Base-by-base conservation (phyloP, 2,797 vertebrate species). In the Limosa lapponica region DNA sequence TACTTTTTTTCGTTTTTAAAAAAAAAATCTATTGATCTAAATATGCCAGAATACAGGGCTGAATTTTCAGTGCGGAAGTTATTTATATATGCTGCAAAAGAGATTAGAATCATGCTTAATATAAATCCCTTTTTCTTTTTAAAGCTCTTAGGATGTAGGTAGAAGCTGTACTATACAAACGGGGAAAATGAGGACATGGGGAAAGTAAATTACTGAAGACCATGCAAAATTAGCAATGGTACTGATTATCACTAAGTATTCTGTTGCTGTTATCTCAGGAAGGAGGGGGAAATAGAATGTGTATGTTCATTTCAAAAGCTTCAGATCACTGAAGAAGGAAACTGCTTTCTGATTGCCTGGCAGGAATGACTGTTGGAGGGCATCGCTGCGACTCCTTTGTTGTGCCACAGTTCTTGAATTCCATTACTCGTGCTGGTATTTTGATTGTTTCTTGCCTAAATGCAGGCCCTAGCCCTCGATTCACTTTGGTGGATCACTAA, bases 71-170 rank as follows among this genome's bases (percentile, higher is more conserved):
- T 39, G 58, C 14, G 17, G 22, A 72, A 91, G 48, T 91, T 95
- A 88, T 71, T 90, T 95, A 82, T 79, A 89, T 37, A 37, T 54
- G 28, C 82, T 87, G 78, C n/a, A 82, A 83, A 81, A 62, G 65
- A 81, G 70, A 95, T 93, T 83, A 91, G 41, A 72, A 81, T 93
- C 69, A 16, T n/a, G 69, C 75, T 89, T 88, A 91, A 90, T 83
- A 90, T 61, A 95, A 95, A 94, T 88, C 41, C 32, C 10, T 86
- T 93, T 91, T 83, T 64, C 57, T n/a, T 95, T 94, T 87, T 61
- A 83, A 91, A 89, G 74, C 30, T 89, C 41, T 87, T 67, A 30
- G 19, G 55, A 46, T 78, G 61, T 44, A 91, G 89, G 89, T 94
- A 89, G 72, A 92, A 91, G 43, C 49, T 74, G 78, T 58, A 65